Evolutionary conservation across 2,888 invertebrate genomes (phyloP).

Genomic region (Muschampia plurimacula): DNA sequence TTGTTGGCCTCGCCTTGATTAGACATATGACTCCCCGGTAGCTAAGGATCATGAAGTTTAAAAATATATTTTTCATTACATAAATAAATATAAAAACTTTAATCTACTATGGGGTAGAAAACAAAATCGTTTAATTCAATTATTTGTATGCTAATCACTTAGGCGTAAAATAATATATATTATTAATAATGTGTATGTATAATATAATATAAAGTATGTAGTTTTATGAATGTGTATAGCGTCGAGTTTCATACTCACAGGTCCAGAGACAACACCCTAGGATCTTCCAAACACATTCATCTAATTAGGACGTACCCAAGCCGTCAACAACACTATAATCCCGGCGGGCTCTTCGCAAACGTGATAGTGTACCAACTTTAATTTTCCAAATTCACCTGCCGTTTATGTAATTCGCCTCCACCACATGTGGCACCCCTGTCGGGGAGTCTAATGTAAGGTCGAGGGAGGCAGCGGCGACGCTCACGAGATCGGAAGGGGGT

Average conservation of each 20-base stretch:
- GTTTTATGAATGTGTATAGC: too few species aligned
- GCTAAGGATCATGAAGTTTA: not conserved
- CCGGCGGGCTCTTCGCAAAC: slow-evolving; percentile 53
- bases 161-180: too few species aligned
- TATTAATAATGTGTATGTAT: too few species aligned
- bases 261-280: not conserved
- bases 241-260: not conserved
- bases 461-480: slow-evolving; percentile 73
- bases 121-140: too few species aligned
- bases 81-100: too few species aligned
- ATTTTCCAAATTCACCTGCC: slow-evolving; percentile 84
- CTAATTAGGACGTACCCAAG: slow-evolving; percentile 44
- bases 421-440: slow-evolving; percentile 67
- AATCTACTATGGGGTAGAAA: too few species aligned
- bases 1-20: slow-evolving; percentile 38
- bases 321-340: slow-evolving; percentile 46
- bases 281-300: slow-evolving; percentile 29
- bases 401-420: slow-evolving; percentile 78
- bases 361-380: slow-evolving; percentile 72
- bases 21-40: slow-evolving; percentile 41
- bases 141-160: too few species aligned
- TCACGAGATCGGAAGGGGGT: too few species aligned
- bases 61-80: too few species aligned
- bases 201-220: too few species aligned
- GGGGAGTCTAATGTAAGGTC: slow-evolving; percentile 73